Evolutionary conservation across 35 echinoderm and acorn worm genomes (phyloP).

Genomic region (Ophioderma brevispina): DNA sequence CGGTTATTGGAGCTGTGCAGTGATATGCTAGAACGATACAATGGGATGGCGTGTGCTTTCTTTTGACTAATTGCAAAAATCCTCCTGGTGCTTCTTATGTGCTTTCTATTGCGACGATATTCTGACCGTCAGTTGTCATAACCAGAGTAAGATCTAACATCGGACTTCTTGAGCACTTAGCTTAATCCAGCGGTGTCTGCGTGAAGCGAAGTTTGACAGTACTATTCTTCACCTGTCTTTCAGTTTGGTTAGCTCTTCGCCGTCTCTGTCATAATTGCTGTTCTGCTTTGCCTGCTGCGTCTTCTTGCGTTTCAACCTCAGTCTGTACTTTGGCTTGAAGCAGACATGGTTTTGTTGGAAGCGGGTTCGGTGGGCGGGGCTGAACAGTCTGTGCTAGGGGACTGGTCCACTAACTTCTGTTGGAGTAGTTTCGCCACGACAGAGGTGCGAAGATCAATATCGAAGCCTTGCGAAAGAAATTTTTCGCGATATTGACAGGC

Average conservation of each 20-base stretch:
- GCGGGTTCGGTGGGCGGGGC: constrained; percentile 9
- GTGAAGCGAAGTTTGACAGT: constrained; percentile 16
- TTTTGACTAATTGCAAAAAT: too few relatives aligned
- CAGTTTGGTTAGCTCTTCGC: constrained; percentile 24
- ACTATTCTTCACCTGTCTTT: constrained; percentile 43
- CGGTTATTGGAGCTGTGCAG: too few relatives aligned
- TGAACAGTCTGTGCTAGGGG: constrained; percentile 50
- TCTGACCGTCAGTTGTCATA: constrained; percentile 9
- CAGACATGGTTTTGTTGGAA: constrained; percentile 12
- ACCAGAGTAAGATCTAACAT: constrained; percentile 24
- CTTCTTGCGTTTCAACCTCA: constrained; percentile 7
- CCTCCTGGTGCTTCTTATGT: background rate
- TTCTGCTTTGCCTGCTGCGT: constrained; percentile 40
- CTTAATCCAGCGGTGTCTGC: background rate
- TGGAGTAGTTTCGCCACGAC: constrained; percentile 40
- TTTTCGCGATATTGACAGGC: constrained; percentile 43
- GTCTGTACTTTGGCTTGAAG: background rate
- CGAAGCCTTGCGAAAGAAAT: constrained; percentile 40
- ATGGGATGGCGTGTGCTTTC: too few relatives aligned
- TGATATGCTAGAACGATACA: too few relatives aligned
- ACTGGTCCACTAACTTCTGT: background rate
- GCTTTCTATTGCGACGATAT: constrained; percentile 36
- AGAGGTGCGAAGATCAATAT: constrained; percentile 49
- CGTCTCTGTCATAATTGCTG: constrained; percentile 33
- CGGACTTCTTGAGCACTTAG: constrained; percentile 28